These are phyloP conservation scores for Luffia ferchaultella DNA, from an alignment of 2,888 invertebrate genomes.

Conservation along the genomic window DNA sequence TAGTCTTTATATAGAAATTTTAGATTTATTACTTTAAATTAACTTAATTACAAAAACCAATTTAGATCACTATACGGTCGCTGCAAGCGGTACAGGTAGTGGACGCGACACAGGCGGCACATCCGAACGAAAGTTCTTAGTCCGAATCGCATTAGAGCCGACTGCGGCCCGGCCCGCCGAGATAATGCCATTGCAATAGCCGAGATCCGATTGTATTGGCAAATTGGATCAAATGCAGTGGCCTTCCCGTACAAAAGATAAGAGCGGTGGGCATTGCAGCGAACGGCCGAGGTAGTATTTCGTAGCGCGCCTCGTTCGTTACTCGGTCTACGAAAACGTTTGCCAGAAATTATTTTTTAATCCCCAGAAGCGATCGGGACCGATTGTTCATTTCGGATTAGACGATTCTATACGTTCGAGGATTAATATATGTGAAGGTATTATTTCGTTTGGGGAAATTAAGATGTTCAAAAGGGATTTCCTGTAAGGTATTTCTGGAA, in stretches of 20 bases:
- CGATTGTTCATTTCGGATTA: not conserved
- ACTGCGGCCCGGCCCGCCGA: constrained; percentile 35
- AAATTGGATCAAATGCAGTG: constrained; percentile 68
- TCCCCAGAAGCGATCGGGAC: not conserved
- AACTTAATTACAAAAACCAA: too few relatives aligned
- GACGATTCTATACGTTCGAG: not conserved
- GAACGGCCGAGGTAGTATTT: constrained; percentile 50
- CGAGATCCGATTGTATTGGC: constrained; percentile 63
- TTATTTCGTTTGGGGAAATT: too few relatives aligned
- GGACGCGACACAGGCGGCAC: constrained; percentile 2
- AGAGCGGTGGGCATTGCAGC: constrained; percentile 38
- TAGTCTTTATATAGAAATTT: too few relatives aligned
- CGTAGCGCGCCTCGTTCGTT: constrained; percentile 34
- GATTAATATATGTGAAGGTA: not conserved
- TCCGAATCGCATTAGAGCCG: constrained; percentile 45
- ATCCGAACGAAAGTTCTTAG: constrained; percentile 36
- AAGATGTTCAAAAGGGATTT: too few relatives aligned
- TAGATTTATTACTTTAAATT: too few relatives aligned
- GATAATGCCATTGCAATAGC: constrained; percentile 64
- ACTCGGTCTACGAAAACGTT: constrained; percentile 27
- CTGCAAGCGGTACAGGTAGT: too few relatives aligned
- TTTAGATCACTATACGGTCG: too few relatives aligned
- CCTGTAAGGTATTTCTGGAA: too few relatives aligned
- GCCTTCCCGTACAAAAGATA: constrained; percentile 57
- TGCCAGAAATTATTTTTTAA: constrained; percentile 20